phyloP scores from a whole-genome alignment of 2,113 vertebrate species.

The Oncorhynchus keta region DNA sequence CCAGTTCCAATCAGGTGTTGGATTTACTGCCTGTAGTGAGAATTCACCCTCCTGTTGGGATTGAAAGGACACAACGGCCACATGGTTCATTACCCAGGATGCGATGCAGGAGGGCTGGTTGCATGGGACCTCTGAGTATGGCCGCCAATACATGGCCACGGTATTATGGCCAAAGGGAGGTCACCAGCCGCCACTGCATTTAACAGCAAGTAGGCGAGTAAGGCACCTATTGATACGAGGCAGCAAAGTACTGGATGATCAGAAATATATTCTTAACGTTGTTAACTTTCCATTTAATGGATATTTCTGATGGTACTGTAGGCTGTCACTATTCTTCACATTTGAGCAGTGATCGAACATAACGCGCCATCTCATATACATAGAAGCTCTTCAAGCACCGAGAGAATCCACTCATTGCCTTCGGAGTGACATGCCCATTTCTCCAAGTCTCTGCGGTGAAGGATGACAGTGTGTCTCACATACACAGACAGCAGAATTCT shows the following conservation, averaged over 20 bases:
- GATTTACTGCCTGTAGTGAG: slow-evolving; percentile 61
- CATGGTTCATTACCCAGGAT: slow-evolving; percentile 66
- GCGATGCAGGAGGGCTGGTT: slow-evolving; percentile 54
- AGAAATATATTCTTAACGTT: no score
- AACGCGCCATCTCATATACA: background rate
- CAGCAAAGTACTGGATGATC: no score
- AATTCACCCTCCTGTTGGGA: slow-evolving; percentile 55
- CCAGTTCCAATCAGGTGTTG: slow-evolving; percentile 66
- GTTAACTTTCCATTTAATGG: no score
- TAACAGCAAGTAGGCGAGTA: no score
- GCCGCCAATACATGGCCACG: background rate
- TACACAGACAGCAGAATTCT: slow-evolving; percentile 41
- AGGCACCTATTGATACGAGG: no score
- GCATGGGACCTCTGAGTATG: slow-evolving; percentile 33
- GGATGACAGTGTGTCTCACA: slow-evolving; percentile 53
- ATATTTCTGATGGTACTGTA: no score
- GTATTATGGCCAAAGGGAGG: background rate
- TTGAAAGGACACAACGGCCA: slow-evolving; percentile 54
- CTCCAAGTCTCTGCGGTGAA: slow-evolving; percentile 57
- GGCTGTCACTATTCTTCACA: no score
- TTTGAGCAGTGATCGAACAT: no score
- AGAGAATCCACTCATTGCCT: slow-evolving; percentile 51
- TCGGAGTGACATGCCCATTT: slow-evolving; percentile 55
- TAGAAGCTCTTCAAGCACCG: slow-evolving; percentile 28
- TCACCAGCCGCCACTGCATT: no score